These are phyloP conservation scores for Pycnonotus jocosus DNA, from an alignment of 2,113 vertebrate species.

Conservation along the genomic window DNA sequence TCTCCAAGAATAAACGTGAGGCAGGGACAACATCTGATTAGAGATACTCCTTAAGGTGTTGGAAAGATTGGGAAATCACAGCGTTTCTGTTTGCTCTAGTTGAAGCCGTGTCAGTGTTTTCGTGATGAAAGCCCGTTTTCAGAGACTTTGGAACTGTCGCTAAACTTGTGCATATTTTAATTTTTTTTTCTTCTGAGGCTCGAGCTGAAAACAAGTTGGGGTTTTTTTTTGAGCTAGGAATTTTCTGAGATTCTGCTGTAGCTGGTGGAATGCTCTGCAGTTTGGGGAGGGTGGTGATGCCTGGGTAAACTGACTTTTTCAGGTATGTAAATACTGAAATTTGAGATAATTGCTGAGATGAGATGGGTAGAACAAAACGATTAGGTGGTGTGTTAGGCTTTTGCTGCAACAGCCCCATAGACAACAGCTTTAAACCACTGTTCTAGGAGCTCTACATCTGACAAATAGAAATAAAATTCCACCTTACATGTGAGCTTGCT, in stretches of 20 bases:
- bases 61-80: conserved; percentile 20
- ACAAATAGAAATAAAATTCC: neutral
- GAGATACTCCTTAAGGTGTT: conserved; percentile 15
- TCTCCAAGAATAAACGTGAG: conserved; percentile 16
- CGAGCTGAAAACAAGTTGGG: neutral
- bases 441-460: neutral
- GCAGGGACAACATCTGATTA: neutral
- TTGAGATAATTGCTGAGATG: neutral
- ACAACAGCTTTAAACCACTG: neutral
- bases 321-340: conserved; percentile 5
- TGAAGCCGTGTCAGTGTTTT: conserved; percentile 40
- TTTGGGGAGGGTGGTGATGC: neutral
- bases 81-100: neutral
- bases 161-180: neutral
- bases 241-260: neutral
- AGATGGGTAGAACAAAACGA: neutral
- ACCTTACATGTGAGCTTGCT: neutral
- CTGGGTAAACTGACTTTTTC: neutral
- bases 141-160: neutral
- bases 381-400: neutral
- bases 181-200: neutral
- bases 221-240: neutral
- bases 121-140: neutral
- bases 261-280: neutral
- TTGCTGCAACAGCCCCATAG: neutral